Base-by-base conservation (phyloP, 1,140 invertebrate genomes). In the Diorhabda sublineata region DNA sequence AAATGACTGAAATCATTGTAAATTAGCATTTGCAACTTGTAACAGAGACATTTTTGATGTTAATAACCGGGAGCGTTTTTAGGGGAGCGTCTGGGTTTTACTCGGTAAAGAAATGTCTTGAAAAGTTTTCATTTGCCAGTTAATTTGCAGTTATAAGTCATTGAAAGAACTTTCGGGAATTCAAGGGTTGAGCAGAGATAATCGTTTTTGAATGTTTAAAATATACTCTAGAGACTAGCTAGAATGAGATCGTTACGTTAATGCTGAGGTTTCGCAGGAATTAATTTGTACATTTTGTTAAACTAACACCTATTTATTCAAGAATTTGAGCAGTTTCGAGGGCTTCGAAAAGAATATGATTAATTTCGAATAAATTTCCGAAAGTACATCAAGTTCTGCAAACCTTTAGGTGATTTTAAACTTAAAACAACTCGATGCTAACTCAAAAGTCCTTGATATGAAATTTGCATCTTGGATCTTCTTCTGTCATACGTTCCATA, bases 11-110 rank as follows among this genome's bases (percentile, higher is more conserved):
- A 67, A 67, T 67, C 42, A 67, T 67, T 60, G 42, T 26, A 44
- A 67, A 67, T 67, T 67, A 60, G 43, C 66, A 67, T 67, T 67
- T 61, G 42, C 8, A 61, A 67, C 42, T 67, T 59, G 66, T 67
- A 65, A 65, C 47, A 9, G 64, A 65, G 64, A 65, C 47, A 57
- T 65, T 65, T 65, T 65, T 65, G 42, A 57, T 65, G 64, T 42
- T 65, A 65, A 65, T 65, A 67, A 45, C 66, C 59, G 43, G 41
- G 60, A 58, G 66, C 66, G 66, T 67, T 67, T 60, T 52, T 45
- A 11, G 42, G 47, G n/a, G 26, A 60, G 58, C 60, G 58, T 60
- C 58, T 56, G 43, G 66, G 60, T 67, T 67, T 67, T 60, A 67
- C 52, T 43, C 11, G 47, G 44, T 11, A 57, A 47, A 59, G 58